phyloP scores from a whole-genome alignment of 2,113 vertebrate species.

The Malaclemys terrapin region DNA sequence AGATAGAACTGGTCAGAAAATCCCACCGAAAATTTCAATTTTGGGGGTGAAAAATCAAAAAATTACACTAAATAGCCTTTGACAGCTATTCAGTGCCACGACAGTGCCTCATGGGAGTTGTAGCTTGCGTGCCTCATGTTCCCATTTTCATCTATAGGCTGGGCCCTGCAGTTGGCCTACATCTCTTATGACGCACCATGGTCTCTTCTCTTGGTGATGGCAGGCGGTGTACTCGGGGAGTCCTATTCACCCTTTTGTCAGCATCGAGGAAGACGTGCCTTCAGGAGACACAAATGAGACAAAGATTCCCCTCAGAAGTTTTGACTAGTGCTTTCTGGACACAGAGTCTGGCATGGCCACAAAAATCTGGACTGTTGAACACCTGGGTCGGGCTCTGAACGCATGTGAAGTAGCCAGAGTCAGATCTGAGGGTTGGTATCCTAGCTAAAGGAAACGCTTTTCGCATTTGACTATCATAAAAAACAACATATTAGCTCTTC shows the following conservation, averaged over 20 bases:
- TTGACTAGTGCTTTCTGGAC: background rate
- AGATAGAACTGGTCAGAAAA: background rate
- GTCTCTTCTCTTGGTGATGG: background rate
- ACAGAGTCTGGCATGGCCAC: background rate
- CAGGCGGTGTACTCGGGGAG: background rate
- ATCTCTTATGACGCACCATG: background rate
- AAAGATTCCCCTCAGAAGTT: background rate
- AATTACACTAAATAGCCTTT: background rate
- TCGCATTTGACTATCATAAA: background rate
- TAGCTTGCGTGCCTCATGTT: background rate
- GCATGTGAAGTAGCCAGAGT: background rate
- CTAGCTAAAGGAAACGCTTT: background rate
- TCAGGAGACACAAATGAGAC: background rate
- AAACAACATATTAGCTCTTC: background rate
- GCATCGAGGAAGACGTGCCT: background rate
- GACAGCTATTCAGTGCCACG: background rate
- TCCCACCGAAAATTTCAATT: background rate
- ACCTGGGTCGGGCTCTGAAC: background rate
- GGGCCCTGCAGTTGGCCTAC: background rate
- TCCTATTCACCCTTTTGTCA: accelerated
- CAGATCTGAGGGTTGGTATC: background rate
- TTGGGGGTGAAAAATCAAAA: background rate
- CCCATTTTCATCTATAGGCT: background rate
- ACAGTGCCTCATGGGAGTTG: background rate
- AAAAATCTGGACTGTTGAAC: background rate